Evolutionary conservation across 2,797 vertebrate species (phyloP).

Genomic region (Cacajao melanocephalus): DNA sequence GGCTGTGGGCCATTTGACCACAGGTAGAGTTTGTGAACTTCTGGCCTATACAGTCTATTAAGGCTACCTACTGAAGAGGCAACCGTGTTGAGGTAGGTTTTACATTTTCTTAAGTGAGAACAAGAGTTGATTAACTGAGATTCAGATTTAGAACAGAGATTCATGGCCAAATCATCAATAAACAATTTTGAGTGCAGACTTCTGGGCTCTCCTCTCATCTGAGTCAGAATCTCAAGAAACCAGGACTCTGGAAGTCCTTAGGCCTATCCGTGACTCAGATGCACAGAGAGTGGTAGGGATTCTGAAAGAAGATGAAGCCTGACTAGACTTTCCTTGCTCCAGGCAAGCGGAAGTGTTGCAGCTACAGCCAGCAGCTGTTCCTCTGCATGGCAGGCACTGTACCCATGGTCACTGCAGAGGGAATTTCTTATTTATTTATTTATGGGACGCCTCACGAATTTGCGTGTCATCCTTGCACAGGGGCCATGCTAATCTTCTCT

Average conservation of each 20-base stretch:
- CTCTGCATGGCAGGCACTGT: too few species aligned
- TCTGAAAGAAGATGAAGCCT: not conserved
- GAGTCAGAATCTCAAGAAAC: not conserved
- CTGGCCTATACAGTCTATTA: not conserved
- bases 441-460: too few species aligned
- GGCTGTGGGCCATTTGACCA: not conserved
- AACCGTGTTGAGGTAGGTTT: not conserved
- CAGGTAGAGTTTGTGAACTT: not conserved
- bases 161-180: not conserved
- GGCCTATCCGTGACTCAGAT: not conserved
- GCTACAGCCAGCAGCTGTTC: not conserved
- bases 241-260: not conserved
- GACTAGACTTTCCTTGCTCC: rapidly evolving
- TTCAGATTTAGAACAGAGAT: not conserved
- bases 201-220: not conserved
- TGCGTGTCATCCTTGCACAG: too few species aligned
- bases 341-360: not conserved
- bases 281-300: not conserved
- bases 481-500: too few species aligned
- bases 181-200: not conserved
- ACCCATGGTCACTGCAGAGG: not conserved
- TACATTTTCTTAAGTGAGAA: not conserved
- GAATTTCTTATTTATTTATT: not conserved
- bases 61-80: not conserved
- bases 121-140: not conserved